Evolutionary conservation across 2,113 vertebrate genomes (phyloP).

Genomic region (Centropus bengalensis): DNA sequence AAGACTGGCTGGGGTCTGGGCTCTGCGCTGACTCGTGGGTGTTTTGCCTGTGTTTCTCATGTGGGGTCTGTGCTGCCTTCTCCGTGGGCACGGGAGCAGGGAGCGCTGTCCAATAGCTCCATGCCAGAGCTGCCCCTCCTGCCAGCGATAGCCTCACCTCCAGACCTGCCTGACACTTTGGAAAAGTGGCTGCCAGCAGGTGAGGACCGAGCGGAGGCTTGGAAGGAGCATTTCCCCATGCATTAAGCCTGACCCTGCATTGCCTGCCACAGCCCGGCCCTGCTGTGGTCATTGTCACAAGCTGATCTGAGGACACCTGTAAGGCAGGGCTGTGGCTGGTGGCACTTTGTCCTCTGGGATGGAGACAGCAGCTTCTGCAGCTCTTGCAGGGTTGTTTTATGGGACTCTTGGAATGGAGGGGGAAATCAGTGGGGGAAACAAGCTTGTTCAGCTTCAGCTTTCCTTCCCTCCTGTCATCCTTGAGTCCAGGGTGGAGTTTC

Average conservation of each 20-base stretch:
- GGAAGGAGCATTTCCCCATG: fast-evolving
- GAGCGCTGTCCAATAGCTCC: neutral
- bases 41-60: fast-evolving
- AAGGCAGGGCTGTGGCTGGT: neutral
- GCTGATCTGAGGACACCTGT: neutral
- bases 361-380: neutral
- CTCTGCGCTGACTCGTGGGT: neutral
- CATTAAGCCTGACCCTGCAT: neutral
- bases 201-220: neutral
- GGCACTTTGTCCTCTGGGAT: neutral
- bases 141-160: fast-evolving
- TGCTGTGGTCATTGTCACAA: neutral
- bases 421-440: neutral
- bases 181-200: neutral
- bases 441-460: neutral
- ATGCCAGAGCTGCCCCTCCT: neutral
- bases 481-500: conserved; percentile 26
- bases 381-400: neutral
- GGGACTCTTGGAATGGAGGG: neutral
- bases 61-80: neutral
- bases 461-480: conserved; percentile 20
- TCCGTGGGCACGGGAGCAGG: neutral
- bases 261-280: neutral
- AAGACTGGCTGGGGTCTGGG: neutral
- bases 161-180: neutral